phyloP scores from a whole-genome alignment of 2,113 vertebrate genomes.

The Calidris pygmaea region DNA sequence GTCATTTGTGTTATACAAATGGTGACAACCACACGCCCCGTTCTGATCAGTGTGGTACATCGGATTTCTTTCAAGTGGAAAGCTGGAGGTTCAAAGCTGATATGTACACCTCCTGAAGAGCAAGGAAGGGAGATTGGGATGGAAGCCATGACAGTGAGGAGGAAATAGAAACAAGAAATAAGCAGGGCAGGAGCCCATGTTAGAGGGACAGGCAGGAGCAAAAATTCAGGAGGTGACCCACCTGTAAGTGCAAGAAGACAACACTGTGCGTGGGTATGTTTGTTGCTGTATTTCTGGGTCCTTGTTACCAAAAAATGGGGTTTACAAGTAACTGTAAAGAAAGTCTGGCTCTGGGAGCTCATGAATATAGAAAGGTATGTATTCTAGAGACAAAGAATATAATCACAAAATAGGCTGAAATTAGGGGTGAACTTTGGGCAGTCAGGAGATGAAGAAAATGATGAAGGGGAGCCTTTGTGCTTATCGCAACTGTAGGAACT shows the following conservation, averaged over 20 bases:
- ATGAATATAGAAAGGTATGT: accelerated
- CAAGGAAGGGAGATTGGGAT: not conserved
- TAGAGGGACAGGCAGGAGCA: not conserved
- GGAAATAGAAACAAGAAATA: not conserved
- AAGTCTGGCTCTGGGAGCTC: not conserved
- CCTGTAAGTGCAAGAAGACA: not conserved
- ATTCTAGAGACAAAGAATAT: not conserved
- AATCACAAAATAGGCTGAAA: not conserved
- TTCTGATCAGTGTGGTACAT: not conserved
- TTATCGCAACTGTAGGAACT: not conserved
- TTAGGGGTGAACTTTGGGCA: not conserved
- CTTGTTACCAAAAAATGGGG: not conserved
- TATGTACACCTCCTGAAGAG: accelerated
- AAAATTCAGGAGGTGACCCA: not conserved
- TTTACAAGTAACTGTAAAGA: not conserved
- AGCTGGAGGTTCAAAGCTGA: not conserved
- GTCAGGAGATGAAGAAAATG: not conserved
- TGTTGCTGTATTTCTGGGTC: not conserved
- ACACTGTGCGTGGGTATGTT: accelerated
- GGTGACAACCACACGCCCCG: not conserved
- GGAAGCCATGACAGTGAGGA: not conserved
- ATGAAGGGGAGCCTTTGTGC: not conserved
- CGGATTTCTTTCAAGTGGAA: not conserved
- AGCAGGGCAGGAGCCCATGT: not conserved
- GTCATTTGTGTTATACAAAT: not conserved